These are phyloP conservation scores for Embiotoca jacksoni DNA, from an alignment of 2,113 vertebrate species.

Conservation along the genomic window DNA sequence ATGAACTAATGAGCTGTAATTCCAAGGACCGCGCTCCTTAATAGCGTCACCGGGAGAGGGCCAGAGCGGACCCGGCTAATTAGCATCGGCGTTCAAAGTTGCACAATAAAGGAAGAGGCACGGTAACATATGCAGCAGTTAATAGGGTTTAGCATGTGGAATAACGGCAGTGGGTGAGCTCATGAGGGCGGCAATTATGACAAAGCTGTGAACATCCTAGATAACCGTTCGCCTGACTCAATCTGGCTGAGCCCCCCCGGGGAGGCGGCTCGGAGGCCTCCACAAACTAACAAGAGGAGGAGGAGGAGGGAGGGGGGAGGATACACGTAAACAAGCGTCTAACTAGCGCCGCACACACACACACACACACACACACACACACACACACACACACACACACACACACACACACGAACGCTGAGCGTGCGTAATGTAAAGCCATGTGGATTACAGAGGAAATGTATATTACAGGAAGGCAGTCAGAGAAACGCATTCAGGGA, in stretches of 20 bases:
- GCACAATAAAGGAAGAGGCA: conserved; percentile 66
- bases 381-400: background rate
- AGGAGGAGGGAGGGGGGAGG: conserved; percentile 16
- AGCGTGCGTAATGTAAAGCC: conserved; percentile 45
- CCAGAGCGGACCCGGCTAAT: conserved; percentile 74
- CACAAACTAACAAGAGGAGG: conserved; percentile 61
- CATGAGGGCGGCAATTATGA: conserved; percentile 81
- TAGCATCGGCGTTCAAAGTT: conserved; percentile 71
- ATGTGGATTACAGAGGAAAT: conserved; percentile 39
- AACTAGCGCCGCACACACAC: conserved; percentile 58
- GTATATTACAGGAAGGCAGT: background rate
- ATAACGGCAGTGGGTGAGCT: conserved; percentile 69
- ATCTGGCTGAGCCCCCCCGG: conserved; percentile 72
- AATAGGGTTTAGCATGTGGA: conserved; percentile 78
- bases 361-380: background rate
- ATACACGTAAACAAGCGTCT: conserved; percentile 70
- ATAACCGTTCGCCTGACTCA: conserved; percentile 77
- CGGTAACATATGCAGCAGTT: conserved; percentile 76
- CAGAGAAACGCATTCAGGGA: background rate
- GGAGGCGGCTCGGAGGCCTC: conserved; percentile 53
- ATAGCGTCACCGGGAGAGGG: conserved; percentile 61
- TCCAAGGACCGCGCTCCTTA: conserved; percentile 61
- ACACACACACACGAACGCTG: conserved; percentile 24
- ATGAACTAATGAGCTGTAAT: conserved; percentile 80
- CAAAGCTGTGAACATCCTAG: conserved; percentile 74